Base-by-base conservation (phyloP, 2,113 vertebrate genomes). In the Microtus pennsylvanicus region DNA sequence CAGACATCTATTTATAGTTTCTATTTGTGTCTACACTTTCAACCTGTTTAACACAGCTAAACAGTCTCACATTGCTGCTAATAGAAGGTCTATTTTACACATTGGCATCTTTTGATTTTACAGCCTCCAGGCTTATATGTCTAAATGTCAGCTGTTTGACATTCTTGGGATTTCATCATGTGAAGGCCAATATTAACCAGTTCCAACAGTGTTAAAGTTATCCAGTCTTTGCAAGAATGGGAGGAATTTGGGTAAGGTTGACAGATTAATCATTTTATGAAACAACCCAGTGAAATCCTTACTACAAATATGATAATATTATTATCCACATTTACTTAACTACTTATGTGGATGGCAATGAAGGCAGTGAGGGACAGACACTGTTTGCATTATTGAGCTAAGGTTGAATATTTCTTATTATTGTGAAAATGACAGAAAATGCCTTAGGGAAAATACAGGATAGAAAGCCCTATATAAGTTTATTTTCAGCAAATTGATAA, bases 111-210 rank as follows among this genome's bases (percentile, higher is more conserved):
- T 89, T 94, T 77, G 85, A 22, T 9, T 93, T 90, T 50, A 42
- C 2, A 42, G 16, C 42, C 28, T 81, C 7, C 21, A 88, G 38
- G n/a, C 19, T 94, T 93, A 61, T 96, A 38, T 95, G 63, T 82
- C 12, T 35, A 50, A 69, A 72, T 74, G n/a, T 3, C 81, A 91
- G 58, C 38, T 95, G 5, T 82, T 89, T 78, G 77, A 75, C 21
- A 86, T 89, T 97, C 72, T 55, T 91, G 30, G 24, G 86, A 95
- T 92, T 94, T 89, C 69, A 92, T 38, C 26, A 91, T 58, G 45
- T 26, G 5, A 33, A 95, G 19, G 47, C 85, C 63, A 91, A 19
- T 58, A 52, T 90, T 81, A 78, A 78, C 52, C 35, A 89, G n/a
- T 74, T 35, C 28, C 10, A 30, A 89, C 13, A 78, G 4, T 85